Evolutionary conservation across 2,113 vertebrate species (phyloP), one percentile per base, ranked within the genome.

Genomic region (Tauraco erythrolophus): DNA sequence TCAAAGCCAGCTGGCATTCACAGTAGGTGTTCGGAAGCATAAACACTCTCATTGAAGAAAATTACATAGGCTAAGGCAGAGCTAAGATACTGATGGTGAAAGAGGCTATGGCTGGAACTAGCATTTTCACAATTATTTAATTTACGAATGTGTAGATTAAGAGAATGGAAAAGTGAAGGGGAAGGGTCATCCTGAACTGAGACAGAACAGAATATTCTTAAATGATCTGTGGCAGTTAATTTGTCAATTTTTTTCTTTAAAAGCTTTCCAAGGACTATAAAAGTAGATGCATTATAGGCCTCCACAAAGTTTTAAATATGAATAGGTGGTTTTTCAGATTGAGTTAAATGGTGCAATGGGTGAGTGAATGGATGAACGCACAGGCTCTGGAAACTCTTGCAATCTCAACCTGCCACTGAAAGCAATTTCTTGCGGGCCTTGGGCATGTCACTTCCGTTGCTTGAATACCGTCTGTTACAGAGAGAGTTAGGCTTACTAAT

Each of bases 1-100:
- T 53, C 37, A 28, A 87, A 81, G 82, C 89, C 91, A 94, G 82
- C 68, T 88, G 93, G 84, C 89, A 68, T 79, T 86, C 43, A 6
- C 9, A 13, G 60, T 7, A 50, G 23, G 19, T 48, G 43, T 21
- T 45, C 27, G 71, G 81, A 57, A 76, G 48, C 3, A 3, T 6
- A 88, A 96, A 88, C 31, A 28, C 33, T 65, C 68, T 51, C 25
- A 48, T 1, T 46, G 77, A 64, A 89, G 80, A 77, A 89, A 94
- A 89, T 7, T 7, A 41, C 48, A 62, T 6, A 9, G 51, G 13
- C 66, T 80, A 54, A 94, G 25, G 30, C 11, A 4, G 5, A 53
- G 65, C 19, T 54, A 79, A 50, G 78, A 33, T 41, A 45, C 7
- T 4, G 41, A n/a, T 84, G 92, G 10, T 87, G 87, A 78, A 85